Base-by-base conservation (phyloP, 1,140 invertebrate genomes). In the Eriosoma lanigerum region DNA sequence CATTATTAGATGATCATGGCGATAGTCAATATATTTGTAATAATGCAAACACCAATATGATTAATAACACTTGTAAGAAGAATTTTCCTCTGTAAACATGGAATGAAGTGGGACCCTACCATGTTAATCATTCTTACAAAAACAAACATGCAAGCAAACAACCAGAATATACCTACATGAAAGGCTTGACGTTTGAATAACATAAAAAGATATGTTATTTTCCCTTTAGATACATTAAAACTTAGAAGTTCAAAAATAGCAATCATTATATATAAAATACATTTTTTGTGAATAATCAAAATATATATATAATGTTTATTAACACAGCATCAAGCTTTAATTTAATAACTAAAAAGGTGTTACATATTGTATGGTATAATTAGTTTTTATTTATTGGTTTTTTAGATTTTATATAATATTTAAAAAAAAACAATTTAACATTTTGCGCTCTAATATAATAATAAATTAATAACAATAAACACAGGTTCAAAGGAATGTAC, bases 391-490 rank as follows among this genome's bases (percentile, higher is more conserved):
- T 50, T 70, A 26, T 50, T 72, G 29, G 9, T 52, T 72, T 72
- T 50, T 50, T 52, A 38, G 32, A 9, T 70, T 72, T 66, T 44
- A 66, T 62, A 48, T 24, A 68, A 24, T 68, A 68, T 68, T 68
- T n/a, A n/a, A 50, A 52, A 46, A 46, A 72, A 72, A 50, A 72
- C 46, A 24, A 52, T 72, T 72, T 13, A 72, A 72, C 68, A 29
- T 46, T 72, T 72, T 72, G 68, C 68, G 48, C 68, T 72, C 68
- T 24, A 52, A 52, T 72, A 52, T 29, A 72, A 52, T 72, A 48
- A 50, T 70, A 29, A 17, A 52, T n/a, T 29, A 52, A 52, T 29
- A 72, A 72, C 68, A 52, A 70, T 26, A 50, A 70, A 72, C 24
- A 46, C 15, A 38, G 48, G 29, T 15, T n/a, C 4, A n/a, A 72